phyloP scores from a whole-genome alignment of 2,113 vertebrate genomes.

The Thalassoma bifasciatum region DNA sequence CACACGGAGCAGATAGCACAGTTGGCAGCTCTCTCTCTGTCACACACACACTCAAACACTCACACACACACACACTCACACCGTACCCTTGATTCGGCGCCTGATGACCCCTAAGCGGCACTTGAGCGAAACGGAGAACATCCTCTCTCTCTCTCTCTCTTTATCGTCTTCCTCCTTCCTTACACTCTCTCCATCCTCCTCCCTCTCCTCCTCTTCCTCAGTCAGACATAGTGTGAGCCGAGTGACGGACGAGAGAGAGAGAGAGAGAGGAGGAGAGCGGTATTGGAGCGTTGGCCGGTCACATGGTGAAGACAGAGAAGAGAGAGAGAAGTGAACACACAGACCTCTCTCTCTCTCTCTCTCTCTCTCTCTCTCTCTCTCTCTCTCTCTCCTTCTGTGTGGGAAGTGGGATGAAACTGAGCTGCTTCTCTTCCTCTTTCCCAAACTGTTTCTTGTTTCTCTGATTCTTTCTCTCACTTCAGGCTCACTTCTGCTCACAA shows the following conservation, averaged over 20 bases:
- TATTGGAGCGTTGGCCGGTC: slow-evolving; percentile 70
- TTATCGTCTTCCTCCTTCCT: slow-evolving; percentile 71
- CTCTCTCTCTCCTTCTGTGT: too few relatives aligned
- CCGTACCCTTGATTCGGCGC: slow-evolving; percentile 88
- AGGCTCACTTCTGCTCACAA: too few relatives aligned
- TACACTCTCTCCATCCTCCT: slow-evolving; percentile 17
- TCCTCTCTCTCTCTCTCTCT: slow-evolving; percentile 69
- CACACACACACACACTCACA: slow-evolving; percentile 49
- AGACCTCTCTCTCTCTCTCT: background rate
- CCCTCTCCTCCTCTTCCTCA: slow-evolving; percentile 72
- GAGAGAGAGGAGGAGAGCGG: slow-evolving; percentile 39
- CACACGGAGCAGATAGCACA: too few relatives aligned
- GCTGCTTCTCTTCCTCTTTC: slow-evolving; percentile 28
- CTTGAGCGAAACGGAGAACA: slow-evolving; percentile 93
- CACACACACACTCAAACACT: slow-evolving; percentile 45
- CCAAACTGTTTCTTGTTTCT: background rate
- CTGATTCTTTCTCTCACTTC: too few relatives aligned
- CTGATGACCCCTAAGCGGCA: slow-evolving; percentile 92
- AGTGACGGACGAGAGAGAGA: slow-evolving; percentile 55
- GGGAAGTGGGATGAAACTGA: slow-evolving; percentile 63
- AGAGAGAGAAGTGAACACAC: slow-evolving; percentile 46
- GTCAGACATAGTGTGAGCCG: slow-evolving; percentile 73
- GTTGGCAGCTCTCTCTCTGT: too few relatives aligned
- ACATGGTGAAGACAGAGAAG: slow-evolving; percentile 83
- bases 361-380: too few relatives aligned